Evolutionary conservation across 2,113 vertebrate species (phyloP), one percentile per base, ranked within the genome.

Genomic region (Zapus hudsonius): DNA sequence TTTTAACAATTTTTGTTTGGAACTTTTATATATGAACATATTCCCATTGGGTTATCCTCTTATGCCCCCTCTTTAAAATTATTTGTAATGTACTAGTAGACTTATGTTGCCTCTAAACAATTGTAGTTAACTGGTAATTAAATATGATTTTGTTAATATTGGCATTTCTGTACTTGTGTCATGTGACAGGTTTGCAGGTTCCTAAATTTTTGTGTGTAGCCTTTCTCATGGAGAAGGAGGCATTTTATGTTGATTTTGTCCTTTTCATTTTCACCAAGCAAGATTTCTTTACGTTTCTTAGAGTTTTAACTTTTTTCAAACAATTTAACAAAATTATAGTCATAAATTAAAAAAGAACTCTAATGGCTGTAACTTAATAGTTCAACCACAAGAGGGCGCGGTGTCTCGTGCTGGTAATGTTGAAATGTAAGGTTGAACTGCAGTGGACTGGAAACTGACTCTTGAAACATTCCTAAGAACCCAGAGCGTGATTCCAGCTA

Each of bases 361-460:
- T 72, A 22, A 31, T 52, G 42, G 78, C 64, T 47, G 4, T 80
- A 93, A 19, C 36, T 89, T 87, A 80, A 78, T 16, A 73, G 11
- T 2, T 84, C 23, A 57, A 52, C 87, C 93, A 94, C 72, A 31
- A 97, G 91, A 57, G 76, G 87, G 93, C 20, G 67, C 64, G 72
- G 69, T 33, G 22, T 88, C 69, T 40, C 70, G 12, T 75, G 52
- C 55, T 87, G 66, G 73, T 87, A 64, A 64, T 1, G 42, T 13
- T 52, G 36, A 75, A 31, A 17, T 23, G 52, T 52, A 52, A 11
- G 3, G 23, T 78, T 17, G 25, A 85, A 31, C 63, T 17, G 13
- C 36, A 31, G 20, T 15, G 27, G 10, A 72, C 42, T 33, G 63
- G 19, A 36, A 76, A 36, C 75, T n/a, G 25, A 36, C 31, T 23